Evolutionary conservation across 1,140 invertebrate species (phyloP), one percentile per base, ranked within the genome.

Genomic region (Rhizoglyphus robini): DNA sequence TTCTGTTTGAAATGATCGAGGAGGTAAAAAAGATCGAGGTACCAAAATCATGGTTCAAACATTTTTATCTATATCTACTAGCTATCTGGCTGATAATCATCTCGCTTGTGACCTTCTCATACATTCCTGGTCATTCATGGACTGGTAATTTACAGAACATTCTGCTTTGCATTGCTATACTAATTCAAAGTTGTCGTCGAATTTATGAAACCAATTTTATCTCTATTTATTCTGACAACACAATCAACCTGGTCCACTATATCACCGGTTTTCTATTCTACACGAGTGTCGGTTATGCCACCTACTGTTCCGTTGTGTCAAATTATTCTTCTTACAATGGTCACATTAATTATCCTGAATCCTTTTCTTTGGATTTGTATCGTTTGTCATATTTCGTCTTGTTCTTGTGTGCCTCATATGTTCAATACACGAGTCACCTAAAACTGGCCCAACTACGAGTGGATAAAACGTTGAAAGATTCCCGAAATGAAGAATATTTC

Each of bases 341-440:
- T n/a, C n/a, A n/a, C n/a, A 2, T 15, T 20, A 2, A 60, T 3
- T 3, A 29, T 27, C 15, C 13, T 32, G 15, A 3, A 25, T 27
- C 15, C 4, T 13, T 13, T 23, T 23, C 48, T 1, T 2, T 27
- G 29, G 13, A 3, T 20, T n/a, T 23, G 29, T 23, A 8, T 11
- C 13, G 20, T 27, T 27, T 60, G 15, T 34, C 36, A 1, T 3
- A 5, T 78, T 2, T 1, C 76, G 8, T 68, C 85, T n/a, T 51
- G 13, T 88, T 89, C 72, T 68, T 85, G 0, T 79, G 79, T 75
- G 80, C 83, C 15, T 86, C 83, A 72, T 80, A 79, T 64, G 79
- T 86, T 70, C 88, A 91, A 70, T 82, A 83, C 46, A 73, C 79
- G 69, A 77, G 78, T n/a, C 88, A 87, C 72, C 71, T 80, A 48